Evolutionary conservation across 2,113 vertebrate species (phyloP).

Genomic region (Tor tambroides): DNA sequence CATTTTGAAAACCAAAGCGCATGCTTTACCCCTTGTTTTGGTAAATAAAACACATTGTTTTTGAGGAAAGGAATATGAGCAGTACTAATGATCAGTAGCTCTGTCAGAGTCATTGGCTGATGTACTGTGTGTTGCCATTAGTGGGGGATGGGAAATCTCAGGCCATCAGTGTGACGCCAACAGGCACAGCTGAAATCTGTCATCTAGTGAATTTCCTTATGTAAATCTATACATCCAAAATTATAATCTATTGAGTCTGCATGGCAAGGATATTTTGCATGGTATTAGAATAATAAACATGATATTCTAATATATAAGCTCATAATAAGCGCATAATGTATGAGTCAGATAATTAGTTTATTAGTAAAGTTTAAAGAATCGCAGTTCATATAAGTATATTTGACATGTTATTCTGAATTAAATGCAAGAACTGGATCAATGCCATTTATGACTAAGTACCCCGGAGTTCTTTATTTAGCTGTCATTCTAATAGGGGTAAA

Average conservation of each 20-base stretch:
- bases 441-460: constrained; percentile 28
- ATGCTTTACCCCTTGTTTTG: not conserved
- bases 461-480: constrained; percentile 40
- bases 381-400: not conserved
- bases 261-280: not conserved
- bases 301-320: not conserved
- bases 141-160: constrained; percentile 52
- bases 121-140: constrained; percentile 41
- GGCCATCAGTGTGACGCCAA: constrained; percentile 20
- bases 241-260: not conserved
- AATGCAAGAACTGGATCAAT: constrained; percentile 5
- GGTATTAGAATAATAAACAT: not conserved
- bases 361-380: constrained; percentile 3
- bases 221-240: constrained; percentile 17
- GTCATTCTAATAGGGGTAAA: constrained; percentile 35
- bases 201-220: constrained; percentile 19
- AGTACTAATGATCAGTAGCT: constrained; percentile 13
- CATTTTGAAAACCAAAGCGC: not conserved
- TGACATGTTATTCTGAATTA: not conserved
- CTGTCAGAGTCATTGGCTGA: constrained; percentile 27
- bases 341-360: not conserved
- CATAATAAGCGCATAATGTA: not conserved
- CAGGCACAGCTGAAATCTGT: constrained; percentile 22
- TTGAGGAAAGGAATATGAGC: not conserved
- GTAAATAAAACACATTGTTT: not conserved